Conservation (phyloP, 1,140 invertebrate genomes). For the Apocrypta bakeri region DNA sequence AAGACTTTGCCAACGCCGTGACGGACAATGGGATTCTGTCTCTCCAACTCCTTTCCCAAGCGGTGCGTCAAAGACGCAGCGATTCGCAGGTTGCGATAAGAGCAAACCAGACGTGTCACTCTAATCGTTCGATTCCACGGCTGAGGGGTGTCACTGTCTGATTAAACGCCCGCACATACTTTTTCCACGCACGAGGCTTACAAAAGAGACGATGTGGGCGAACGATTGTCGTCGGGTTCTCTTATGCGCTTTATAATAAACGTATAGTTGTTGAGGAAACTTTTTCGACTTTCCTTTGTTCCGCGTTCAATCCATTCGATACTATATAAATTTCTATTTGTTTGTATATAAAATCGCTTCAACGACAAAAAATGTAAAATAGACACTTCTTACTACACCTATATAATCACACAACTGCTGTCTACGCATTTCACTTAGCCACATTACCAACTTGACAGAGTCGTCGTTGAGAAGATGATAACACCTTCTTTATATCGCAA, state of each 20-base stretch:
- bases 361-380: no score
- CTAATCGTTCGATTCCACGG: constrained; percentile 37
- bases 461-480: neutral
- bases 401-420: neutral
- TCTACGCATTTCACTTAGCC: neutral
- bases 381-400: no score
- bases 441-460: neutral
- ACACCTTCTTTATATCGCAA: neutral
- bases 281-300: no score
- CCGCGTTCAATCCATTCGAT: no score
- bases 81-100: constrained; percentile 29
- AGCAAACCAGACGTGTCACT: constrained; percentile 40
- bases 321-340: no score
- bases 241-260: no score
- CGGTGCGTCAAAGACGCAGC: neutral
- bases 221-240: neutral
- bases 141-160: neutral
- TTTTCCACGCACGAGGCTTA: neutral
- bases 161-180: constrained; percentile 23
- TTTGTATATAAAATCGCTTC: no score
- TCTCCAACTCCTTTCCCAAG: neutral
- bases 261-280: no score
- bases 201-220: neutral
- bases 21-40: constrained; percentile 38
- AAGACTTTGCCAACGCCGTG: constrained; percentile 34